These are phyloP conservation scores for Holotrichia oblita DNA, from an alignment of 1,140 invertebrate species.

Conservation along the genomic window DNA sequence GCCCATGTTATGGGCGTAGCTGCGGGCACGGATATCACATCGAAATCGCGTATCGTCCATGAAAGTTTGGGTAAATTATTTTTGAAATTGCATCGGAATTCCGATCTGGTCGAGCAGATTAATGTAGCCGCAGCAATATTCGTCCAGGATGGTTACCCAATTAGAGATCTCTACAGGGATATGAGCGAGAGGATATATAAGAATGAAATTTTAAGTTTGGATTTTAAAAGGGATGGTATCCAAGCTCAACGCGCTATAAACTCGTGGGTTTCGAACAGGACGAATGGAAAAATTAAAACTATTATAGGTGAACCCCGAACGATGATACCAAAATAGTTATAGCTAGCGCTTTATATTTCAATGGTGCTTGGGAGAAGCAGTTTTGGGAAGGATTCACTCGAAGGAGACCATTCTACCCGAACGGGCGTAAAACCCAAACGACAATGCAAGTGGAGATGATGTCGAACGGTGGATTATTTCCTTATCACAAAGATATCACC, in stretches of 20 bases:
- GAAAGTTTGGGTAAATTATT: conserved; percentile 68
- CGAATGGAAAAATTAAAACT: conserved; percentile 70
- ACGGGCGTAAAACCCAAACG: conserved; percentile 61
- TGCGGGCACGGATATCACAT: conserved; percentile 65
- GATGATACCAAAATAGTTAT: conserved; percentile 70
- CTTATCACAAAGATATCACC: conserved; percentile 65
- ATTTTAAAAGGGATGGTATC: conserved; percentile 64
- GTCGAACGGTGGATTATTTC: conserved; percentile 68
- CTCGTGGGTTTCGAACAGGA: conserved; percentile 72
- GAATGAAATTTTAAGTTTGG: conserved; percentile 65
- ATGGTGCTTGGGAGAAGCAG: conserved; percentile 77
- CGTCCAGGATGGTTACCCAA: conserved; percentile 65
- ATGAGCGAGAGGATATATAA: conserved; percentile 65
- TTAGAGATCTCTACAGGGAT: conserved; percentile 64
- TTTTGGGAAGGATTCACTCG: conserved; percentile 69
- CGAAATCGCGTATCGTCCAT: conserved; percentile 67
- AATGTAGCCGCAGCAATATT: conserved; percentile 67
- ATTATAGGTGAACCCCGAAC: conserved; percentile 65
- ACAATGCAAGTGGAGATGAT: conserved; percentile 71
- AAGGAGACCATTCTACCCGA: conserved; percentile 64
- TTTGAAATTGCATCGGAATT: conserved; percentile 56
- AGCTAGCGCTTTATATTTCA: conserved; percentile 82
- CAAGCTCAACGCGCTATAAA: conserved; percentile 68
- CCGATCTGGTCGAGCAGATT: conserved; percentile 53
- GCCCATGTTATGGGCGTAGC: conserved; percentile 68